Conservation (phyloP, 2,888 invertebrate species). For the Nematopogon swammerdamellus region DNA sequence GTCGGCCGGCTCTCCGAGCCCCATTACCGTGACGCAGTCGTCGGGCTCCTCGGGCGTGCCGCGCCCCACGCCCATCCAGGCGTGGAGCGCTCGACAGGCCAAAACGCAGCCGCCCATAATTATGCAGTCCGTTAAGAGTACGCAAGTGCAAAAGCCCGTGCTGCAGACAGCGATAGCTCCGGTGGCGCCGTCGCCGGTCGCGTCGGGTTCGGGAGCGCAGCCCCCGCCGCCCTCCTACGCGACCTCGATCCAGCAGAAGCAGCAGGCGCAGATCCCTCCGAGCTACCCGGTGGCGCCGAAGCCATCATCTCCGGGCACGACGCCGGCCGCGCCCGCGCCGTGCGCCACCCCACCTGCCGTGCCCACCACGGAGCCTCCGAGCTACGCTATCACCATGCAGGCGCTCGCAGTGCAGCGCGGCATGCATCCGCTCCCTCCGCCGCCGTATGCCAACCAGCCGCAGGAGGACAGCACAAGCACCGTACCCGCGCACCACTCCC, state of each 20-base stretch:
- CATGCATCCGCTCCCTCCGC: slow-evolving; percentile 64
- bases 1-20: slow-evolving; percentile 81
- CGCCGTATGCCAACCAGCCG: slow-evolving; percentile 58
- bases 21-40: slow-evolving; percentile 67
- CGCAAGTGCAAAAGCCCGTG: slow-evolving; percentile 92
- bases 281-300: slow-evolving; percentile 50
- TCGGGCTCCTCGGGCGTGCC: slow-evolving; percentile 65
- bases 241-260: slow-evolving; percentile 75
- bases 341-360: slow-evolving; percentile 48
- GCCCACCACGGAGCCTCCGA: slow-evolving; percentile 86
- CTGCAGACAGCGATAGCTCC: slow-evolving; percentile 95
- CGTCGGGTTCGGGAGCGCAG: slow-evolving; percentile 43
- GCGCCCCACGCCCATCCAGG: slow-evolving; percentile 77
- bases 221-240: slow-evolving; percentile 83
- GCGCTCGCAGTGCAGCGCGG: slow-evolving; percentile 70
- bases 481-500: slow-evolving; percentile 52
- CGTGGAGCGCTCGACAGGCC: slow-evolving; percentile 83
- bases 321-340: slow-evolving; percentile 45
- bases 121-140: slow-evolving; percentile 95
- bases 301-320: slow-evolving; percentile 52
- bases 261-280: slow-evolving; percentile 47
- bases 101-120: slow-evolving; percentile 91
- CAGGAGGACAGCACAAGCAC: slow-evolving; percentile 30
- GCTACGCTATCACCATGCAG: slow-evolving; percentile 90
- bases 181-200: slow-evolving; percentile 62